Evolutionary conservation across 2,113 vertebrate genomes (phyloP).

Genomic region (Casuarius casuarius): DNA sequence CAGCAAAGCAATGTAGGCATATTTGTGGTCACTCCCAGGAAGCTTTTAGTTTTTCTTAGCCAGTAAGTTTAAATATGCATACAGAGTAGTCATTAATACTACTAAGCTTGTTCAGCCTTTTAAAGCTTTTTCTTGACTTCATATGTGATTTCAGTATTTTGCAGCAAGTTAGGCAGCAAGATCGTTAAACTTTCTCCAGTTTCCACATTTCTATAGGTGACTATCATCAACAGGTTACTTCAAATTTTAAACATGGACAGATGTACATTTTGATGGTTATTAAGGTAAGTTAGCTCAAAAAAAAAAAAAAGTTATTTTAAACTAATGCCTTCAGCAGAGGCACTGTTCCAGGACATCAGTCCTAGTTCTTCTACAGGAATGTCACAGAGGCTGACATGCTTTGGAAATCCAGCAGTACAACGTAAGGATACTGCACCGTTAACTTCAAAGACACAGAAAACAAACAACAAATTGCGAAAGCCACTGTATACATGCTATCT

Average conservation of each 20-base stretch:
- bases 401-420: background rate
- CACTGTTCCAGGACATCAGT: background rate
- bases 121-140: background rate
- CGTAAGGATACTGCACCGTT: background rate
- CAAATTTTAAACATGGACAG: background rate
- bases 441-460: background rate
- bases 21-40: background rate
- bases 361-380: background rate
- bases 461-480: background rate
- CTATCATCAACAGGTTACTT: background rate
- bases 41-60: background rate
- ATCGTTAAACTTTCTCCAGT: background rate
- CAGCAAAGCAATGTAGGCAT: background rate
- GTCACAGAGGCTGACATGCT: background rate
- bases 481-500: background rate
- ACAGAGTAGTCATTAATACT: background rate
- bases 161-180: background rate
- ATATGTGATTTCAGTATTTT: background rate
- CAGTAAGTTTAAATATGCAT: background rate
- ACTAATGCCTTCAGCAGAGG: background rate
- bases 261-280: background rate
- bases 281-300: background rate
- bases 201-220: background rate
- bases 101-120: background rate
- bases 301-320: background rate